Conservation (phyloP, 2,797 vertebrate genomes). For the Diplodus puntazzo region DNA sequence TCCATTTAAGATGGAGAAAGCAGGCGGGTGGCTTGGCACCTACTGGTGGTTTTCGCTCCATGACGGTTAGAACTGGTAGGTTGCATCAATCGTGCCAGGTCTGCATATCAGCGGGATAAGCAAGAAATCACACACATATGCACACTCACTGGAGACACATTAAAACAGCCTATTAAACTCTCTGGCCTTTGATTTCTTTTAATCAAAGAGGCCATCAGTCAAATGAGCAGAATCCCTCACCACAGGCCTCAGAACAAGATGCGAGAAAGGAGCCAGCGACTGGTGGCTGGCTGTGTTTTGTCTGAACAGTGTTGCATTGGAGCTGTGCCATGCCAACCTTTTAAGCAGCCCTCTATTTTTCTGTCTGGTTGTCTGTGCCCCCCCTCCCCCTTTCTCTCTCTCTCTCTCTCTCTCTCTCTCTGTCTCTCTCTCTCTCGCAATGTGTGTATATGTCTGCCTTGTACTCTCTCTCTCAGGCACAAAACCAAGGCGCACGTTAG, state of each 20-base stretch:
- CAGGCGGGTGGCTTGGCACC: constrained; percentile 2
- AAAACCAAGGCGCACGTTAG: constrained; percentile 73
- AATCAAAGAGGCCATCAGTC: constrained; percentile 78
- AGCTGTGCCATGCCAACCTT: constrained; percentile 50
- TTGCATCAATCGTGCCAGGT: constrained; percentile 28
- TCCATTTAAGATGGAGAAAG: constrained; percentile 23
- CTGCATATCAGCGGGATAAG: constrained; percentile 47
- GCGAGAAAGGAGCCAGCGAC: constrained; percentile 49
- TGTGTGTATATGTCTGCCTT: constrained; percentile 60
- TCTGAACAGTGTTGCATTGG: constrained; percentile 54
- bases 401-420: constrained; percentile 1
- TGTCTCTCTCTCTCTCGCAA: constrained; percentile 14
- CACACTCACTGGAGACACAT: constrained; percentile 62
- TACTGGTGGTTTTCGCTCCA: background rate
- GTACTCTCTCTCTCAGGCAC: constrained; percentile 61
- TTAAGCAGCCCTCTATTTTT: constrained; percentile 44
- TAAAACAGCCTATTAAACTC: constrained; percentile 71
- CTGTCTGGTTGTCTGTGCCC: constrained; percentile 26
- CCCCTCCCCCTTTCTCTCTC: constrained; percentile 10
- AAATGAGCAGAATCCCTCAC: constrained; percentile 60
- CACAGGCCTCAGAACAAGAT: constrained; percentile 54
- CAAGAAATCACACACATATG: constrained; percentile 54
- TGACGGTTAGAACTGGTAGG: constrained; percentile 11
- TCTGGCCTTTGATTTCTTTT: constrained; percentile 79
- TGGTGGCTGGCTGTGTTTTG: constrained; percentile 58